phyloP scores from a whole-genome alignment of 2,113 vertebrate species.

The Lutjanus erythropterus region DNA sequence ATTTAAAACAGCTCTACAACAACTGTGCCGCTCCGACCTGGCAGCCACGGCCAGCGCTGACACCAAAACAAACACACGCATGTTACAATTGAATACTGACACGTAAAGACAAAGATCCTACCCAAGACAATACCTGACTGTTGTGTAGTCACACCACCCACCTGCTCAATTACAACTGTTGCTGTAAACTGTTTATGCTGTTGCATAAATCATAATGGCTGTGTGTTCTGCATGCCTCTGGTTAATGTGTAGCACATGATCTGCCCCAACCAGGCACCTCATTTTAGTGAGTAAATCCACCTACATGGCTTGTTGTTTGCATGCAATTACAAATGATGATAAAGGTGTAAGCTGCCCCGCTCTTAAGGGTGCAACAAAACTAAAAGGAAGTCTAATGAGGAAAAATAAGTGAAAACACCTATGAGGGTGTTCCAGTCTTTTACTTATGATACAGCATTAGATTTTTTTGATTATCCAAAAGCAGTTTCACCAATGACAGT shows the following conservation, averaged over 20 bases:
- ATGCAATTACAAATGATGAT: not conserved
- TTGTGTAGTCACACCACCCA: conserved; percentile 8
- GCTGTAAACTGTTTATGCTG: not conserved
- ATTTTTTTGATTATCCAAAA: not conserved
- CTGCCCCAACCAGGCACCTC: not conserved
- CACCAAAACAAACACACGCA: conserved; percentile 11
- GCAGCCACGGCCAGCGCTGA: not conserved
- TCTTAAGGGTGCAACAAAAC: not conserved
- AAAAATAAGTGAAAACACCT: not conserved
- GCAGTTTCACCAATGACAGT: not conserved
- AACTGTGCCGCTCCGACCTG: not conserved
- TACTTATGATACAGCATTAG: not conserved
- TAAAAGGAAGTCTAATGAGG: not conserved
- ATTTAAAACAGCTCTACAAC: conserved; percentile 2
- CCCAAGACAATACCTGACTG: not conserved
- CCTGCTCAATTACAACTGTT: not conserved
- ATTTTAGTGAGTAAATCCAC: not conserved
- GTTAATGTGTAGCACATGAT: conserved; percentile 7
- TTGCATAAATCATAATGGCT: not conserved
- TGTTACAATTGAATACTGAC: not conserved
- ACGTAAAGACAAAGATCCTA: not conserved
- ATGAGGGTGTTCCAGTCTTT: not conserved
- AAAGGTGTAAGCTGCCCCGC: not conserved
- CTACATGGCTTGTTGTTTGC: not conserved
- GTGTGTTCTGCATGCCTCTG: not conserved